Conservation (phyloP, 2,888 invertebrate species). For the Ochlodes sylvanus region DNA sequence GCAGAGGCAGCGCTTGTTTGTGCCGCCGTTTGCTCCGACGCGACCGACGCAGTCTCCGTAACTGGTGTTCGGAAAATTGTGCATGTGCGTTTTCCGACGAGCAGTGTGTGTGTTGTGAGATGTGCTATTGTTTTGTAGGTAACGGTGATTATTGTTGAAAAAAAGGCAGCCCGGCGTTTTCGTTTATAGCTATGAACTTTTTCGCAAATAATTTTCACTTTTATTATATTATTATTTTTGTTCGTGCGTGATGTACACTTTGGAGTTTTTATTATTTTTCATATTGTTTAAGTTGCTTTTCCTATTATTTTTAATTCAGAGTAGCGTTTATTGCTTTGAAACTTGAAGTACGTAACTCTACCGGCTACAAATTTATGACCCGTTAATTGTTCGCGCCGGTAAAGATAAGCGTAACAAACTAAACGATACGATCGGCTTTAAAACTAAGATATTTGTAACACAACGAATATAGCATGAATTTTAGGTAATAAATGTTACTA, state of each 20-base stretch:
- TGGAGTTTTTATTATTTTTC: conserved; percentile 16
- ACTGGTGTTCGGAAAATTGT: conserved; percentile 84
- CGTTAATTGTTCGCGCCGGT: conserved; percentile 74
- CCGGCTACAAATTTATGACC: conserved; percentile 69
- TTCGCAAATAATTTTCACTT: conserved; percentile 26
- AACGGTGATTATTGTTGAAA: conserved; percentile 70
- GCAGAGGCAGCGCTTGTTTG: conserved; percentile 77
- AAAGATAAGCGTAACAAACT: conserved; percentile 72
- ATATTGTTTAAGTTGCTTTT: neutral
- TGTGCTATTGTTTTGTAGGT: conserved; percentile 85
- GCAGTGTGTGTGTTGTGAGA: conserved; percentile 83
- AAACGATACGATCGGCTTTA: conserved; percentile 38
- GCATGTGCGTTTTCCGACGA: conserved; percentile 84
- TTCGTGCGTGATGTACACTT: conserved; percentile 4
- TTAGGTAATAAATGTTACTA: neutral
- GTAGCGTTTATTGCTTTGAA: conserved; percentile 44
- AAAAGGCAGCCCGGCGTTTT: conserved; percentile 72
- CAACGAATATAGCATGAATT: neutral
- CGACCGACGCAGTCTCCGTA: conserved; percentile 83
- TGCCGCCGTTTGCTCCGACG: conserved; percentile 77
- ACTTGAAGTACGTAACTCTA: conserved; percentile 60
- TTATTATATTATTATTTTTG: conserved; percentile 20
- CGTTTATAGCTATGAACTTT: conserved; percentile 53
- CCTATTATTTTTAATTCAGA: conserved; percentile 1
- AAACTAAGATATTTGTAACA: conserved; percentile 20